phyloP scores from a whole-genome alignment of 2,797 vertebrate genomes.

The Heterohyrax brucei region DNA sequence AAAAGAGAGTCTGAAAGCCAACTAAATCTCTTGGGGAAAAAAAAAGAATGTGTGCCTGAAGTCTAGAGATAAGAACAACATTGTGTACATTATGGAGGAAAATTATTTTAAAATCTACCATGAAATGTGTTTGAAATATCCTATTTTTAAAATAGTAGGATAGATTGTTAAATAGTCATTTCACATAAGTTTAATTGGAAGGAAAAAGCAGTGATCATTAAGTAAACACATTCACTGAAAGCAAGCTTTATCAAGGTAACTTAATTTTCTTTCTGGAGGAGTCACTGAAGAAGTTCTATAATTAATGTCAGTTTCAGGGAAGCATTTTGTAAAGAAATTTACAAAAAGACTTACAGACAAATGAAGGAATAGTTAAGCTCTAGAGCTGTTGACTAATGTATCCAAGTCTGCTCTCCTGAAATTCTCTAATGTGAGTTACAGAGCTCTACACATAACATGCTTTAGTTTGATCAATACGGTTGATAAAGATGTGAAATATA shows the following conservation, averaged over 20 bases:
- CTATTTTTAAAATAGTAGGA: background rate
- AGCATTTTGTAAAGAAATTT: background rate
- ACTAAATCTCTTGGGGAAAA: background rate
- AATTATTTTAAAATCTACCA: background rate
- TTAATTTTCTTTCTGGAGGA: constrained; percentile 39
- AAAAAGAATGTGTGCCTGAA: background rate
- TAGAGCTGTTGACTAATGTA: constrained; percentile 37
- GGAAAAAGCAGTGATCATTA: background rate
- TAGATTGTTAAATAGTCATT: background rate
- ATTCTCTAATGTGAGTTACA: constrained; percentile 11
- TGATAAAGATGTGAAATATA: constrained; percentile 50
- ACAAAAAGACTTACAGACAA: background rate
- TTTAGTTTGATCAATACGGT: constrained; percentile 56
- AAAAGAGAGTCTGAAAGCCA: background rate
- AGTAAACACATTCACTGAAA: background rate
- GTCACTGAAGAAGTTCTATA: background rate
- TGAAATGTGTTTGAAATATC: background rate
- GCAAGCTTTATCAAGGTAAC: background rate
- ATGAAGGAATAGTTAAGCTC: constrained; percentile 50
- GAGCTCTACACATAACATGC: background rate
- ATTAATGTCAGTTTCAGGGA: background rate
- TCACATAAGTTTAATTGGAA: constrained; percentile 6
- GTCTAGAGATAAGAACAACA: background rate
- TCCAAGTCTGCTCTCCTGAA: background rate
- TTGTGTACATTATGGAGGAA: background rate